Conservation (phyloP, 2,113 vertebrate genomes). For the Pachypanchax playfairii region DNA sequence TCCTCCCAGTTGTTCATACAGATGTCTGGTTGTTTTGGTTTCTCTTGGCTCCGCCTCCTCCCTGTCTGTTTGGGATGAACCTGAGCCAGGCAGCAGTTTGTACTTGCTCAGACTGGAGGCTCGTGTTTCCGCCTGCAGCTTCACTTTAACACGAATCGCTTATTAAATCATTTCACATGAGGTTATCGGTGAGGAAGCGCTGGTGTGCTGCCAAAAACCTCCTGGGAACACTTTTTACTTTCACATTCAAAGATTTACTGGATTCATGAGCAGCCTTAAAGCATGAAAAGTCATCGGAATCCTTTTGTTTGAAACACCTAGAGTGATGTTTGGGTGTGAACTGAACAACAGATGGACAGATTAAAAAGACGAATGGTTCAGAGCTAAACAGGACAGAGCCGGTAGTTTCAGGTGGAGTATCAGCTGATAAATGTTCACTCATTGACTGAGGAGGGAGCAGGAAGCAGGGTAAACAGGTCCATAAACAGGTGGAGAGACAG, state of each 20-base stretch:
- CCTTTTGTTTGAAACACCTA: too few relatives aligned
- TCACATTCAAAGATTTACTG: neutral
- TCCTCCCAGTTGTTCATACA: neutral
- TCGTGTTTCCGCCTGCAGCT: conserved; percentile 10
- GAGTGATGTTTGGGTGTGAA: too few relatives aligned
- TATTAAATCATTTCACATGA: conserved; percentile 11
- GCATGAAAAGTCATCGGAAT: neutral
- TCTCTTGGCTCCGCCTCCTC: neutral
- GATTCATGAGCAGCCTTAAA: neutral
- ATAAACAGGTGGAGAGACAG: too few relatives aligned
- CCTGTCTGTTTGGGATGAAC: conserved; percentile 3
- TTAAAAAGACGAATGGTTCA: too few relatives aligned
- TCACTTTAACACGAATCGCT: conserved; percentile 1
- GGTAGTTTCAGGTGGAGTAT: too few relatives aligned
- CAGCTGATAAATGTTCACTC: too few relatives aligned
- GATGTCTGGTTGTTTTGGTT: neutral
- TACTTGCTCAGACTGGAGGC: conserved; percentile 12
- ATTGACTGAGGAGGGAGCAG: too few relatives aligned
- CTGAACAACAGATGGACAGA: too few relatives aligned
- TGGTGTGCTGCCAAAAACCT: conserved; percentile 11
- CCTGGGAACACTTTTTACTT: conserved; percentile 21
- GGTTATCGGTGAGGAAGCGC: neutral
- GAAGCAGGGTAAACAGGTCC: too few relatives aligned
- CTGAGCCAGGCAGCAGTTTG: conserved; percentile 3
- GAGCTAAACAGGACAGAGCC: too few relatives aligned